These are phyloP conservation scores for Porites cylindrica DNA, from an alignment of 92 coral and sea anemone species.

Conservation along the genomic window DNA sequence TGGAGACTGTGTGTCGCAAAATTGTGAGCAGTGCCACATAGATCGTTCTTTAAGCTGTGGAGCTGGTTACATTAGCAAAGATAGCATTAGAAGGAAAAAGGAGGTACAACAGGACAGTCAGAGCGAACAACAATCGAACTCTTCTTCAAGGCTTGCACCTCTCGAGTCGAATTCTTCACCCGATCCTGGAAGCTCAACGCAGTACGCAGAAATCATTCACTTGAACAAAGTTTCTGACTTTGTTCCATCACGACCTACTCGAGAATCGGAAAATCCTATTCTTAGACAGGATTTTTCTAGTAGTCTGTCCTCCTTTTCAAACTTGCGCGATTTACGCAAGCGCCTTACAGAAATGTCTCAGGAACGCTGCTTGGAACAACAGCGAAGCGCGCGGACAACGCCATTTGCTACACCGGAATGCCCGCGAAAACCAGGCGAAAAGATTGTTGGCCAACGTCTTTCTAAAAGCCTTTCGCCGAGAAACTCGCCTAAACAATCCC, in stretches of 20 bases:
- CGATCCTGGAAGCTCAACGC: constrained; percentile 37
- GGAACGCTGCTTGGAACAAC: constrained; percentile 50
- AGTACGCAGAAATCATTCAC: constrained; percentile 89
- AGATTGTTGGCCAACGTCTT: constrained; percentile 18
- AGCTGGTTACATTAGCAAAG: constrained; percentile 24
- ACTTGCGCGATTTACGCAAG: constrained; percentile 66
- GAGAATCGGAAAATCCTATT: constrained; percentile 96
- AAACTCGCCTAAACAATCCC: constrained; percentile 73
- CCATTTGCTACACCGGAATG: constrained; percentile 41
- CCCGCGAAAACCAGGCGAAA: constrained; percentile 47
- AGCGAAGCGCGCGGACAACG: constrained; percentile 34
- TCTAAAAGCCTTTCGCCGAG: constrained; percentile 50
- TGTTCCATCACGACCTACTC: constrained; percentile 82
- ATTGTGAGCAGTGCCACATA: constrained; percentile 14
- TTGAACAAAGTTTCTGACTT: constrained; percentile 63
- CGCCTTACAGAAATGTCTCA: constrained; percentile 54
- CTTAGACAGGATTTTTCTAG: constrained; percentile 82
- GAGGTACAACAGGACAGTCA: neutral
- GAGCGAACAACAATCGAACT: neutral
- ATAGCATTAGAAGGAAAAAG: constrained; percentile 1
- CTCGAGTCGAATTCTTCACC: constrained; percentile 31
- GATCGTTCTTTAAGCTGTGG: constrained; percentile 75
- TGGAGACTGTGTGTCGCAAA: constrained; percentile 62
- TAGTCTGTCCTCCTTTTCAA: constrained; percentile 42
- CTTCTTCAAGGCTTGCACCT: constrained; percentile 5